phyloP scores from a whole-genome alignment of 2,113 vertebrate genomes.

The Piliocolobus tephrosceles region DNA sequence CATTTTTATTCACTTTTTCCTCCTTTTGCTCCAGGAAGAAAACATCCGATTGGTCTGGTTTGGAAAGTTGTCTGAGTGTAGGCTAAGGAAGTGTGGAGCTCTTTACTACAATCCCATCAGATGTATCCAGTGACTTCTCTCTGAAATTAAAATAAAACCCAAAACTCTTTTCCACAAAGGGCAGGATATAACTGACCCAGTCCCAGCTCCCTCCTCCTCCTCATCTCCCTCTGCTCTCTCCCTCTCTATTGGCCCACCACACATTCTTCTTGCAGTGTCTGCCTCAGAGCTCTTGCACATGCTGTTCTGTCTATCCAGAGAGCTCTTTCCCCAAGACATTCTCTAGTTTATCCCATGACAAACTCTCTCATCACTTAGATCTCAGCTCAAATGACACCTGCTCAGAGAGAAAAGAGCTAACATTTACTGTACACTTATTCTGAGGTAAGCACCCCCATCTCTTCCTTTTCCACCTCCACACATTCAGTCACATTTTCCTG shows the following conservation, averaged over 20 bases:
- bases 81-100: neutral
- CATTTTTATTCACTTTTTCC: neutral
- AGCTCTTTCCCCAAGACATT: neutral
- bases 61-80: neutral
- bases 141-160: neutral
- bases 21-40: neutral
- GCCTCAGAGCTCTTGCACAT: neutral
- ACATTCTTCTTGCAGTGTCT: neutral
- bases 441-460: too few species aligned
- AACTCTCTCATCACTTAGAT: neutral
- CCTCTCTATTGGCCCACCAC: neutral
- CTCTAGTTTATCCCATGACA: too few species aligned
- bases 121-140: neutral
- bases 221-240: neutral
- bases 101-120: neutral
- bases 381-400: neutral
- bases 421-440: too few species aligned
- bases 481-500: neutral
- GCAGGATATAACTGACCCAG: neutral
- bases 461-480: neutral
- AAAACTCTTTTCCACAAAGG: neutral
- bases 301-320: neutral
- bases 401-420: neutral
- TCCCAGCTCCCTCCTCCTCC: rapidly evolving
- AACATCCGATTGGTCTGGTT: neutral